These are phyloP conservation scores for Onychomys arenicola DNA, from an alignment of 2,797 vertebrate genomes.

Conservation along the genomic window DNA sequence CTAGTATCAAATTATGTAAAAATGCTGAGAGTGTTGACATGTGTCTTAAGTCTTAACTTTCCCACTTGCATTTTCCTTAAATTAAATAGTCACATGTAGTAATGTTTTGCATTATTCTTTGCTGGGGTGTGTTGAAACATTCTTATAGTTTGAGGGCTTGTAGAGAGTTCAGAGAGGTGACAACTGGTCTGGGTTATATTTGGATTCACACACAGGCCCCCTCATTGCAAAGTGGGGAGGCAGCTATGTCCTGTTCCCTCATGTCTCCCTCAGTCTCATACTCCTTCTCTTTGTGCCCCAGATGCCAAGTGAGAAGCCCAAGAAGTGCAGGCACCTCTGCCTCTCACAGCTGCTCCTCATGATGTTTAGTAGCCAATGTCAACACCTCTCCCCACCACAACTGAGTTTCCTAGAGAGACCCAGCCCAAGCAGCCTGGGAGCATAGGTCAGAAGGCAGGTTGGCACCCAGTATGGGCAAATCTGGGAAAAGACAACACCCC, in stretches of 20 bases:
- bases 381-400: neutral
- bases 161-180: neutral
- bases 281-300: neutral
- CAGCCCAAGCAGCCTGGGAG: rapidly evolving
- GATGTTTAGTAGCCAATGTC: neutral
- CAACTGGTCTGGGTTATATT: neutral
- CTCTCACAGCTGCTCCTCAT: neutral
- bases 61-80: slow-evolving; percentile 62
- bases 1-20: slow-evolving; percentile 55
- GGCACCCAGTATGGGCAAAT: neutral
- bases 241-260: neutral
- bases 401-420: neutral
- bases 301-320: neutral
- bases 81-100: slow-evolving; percentile 58
- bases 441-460: neutral
- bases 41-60: slow-evolving; percentile 38
- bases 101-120: neutral
- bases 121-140: slow-evolving; percentile 21
- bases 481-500: neutral
- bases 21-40: slow-evolving; percentile 25
- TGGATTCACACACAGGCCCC: neutral
- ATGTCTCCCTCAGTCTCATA: neutral
- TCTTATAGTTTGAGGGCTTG: slow-evolving; percentile 16
- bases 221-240: neutral
- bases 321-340: neutral